Conservation (phyloP, 2,888 invertebrate genomes). For the Apomyelois bistriatella region DNA sequence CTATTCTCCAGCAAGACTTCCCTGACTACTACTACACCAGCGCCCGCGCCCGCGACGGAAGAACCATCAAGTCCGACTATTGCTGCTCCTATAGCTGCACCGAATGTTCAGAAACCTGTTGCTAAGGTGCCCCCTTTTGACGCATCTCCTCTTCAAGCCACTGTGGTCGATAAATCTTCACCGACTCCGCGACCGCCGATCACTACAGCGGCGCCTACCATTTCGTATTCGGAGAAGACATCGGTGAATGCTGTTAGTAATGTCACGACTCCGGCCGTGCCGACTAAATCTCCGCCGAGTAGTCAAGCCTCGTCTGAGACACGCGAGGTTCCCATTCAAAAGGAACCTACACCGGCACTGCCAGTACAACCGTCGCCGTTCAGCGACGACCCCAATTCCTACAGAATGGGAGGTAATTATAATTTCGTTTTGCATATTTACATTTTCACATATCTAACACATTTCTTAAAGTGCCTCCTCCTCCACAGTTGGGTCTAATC, state of each 20-base stretch:
- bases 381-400: slow-evolving; percentile 83
- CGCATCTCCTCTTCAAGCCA: slow-evolving; percentile 62
- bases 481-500: slow-evolving; percentile 6
- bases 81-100: slow-evolving; percentile 38
- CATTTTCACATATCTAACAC: neutral
- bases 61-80: slow-evolving; percentile 57
- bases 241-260: slow-evolving; percentile 55
- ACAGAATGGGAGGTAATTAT: slow-evolving; percentile 84
- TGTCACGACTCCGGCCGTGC: slow-evolving; percentile 27
- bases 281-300: slow-evolving; percentile 31
- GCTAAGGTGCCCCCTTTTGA: slow-evolving; percentile 82
- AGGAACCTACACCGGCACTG: slow-evolving; percentile 53
- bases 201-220: slow-evolving; percentile 29
- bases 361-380: slow-evolving; percentile 70
- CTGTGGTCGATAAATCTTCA: slow-evolving; percentile 45
- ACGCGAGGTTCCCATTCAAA: slow-evolving; percentile 39
- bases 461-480: neutral
- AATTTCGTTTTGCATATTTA: neutral
- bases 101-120: slow-evolving; percentile 74
- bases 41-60: slow-evolving; percentile 38
- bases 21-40: slow-evolving; percentile 22
- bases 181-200: slow-evolving; percentile 32
- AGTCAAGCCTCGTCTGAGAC: slow-evolving; percentile 31
- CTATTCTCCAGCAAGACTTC: slow-evolving; percentile 73
- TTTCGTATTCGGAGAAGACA: slow-evolving; percentile 62